Base-by-base conservation (phyloP, 1,140 invertebrate genomes). In the Trypoxylus dichotomus region DNA sequence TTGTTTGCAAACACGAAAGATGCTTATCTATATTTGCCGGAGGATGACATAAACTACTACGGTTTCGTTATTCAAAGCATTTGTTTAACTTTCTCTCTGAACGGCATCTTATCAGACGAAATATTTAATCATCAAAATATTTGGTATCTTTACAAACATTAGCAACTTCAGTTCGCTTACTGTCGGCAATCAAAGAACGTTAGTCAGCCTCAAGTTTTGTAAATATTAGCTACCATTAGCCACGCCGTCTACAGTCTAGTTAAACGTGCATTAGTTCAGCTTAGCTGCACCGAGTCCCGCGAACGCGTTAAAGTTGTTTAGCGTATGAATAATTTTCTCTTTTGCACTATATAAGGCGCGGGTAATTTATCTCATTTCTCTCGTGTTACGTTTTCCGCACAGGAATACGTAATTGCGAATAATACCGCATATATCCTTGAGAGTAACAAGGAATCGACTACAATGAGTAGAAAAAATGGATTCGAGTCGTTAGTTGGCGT, bases 391-490 rank as follows among this genome's bases (percentile, higher is more conserved):
- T 68, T 68, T 68, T 68, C 60, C 60, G 7, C 60, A 68, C 32
- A 68, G 24, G 60, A 68, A 68, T 27, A 29, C 25, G 27, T 11
- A 68, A 68, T 68, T 27, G 15, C 60, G 24, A 68, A 11, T 68
- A 68, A 29, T 68, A 68, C 19, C 13, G 13, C 60, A 68, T 21
- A 68, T 68, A 68, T 68, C 24, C 21, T 68, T 68, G 60, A 15
- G 60, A 68, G 7, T 68, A 68, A 68, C 25, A 24, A 29, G 27
- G 60, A 68, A 68, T 68, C 27, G 60, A 68, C 27, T 29, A 29
- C 27, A 68, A 68, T 68, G 47, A 54, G 47, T n/a, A 54, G 47
- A 54, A 54, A n/a, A 54, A 54, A 54, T 54, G 19, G 13, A 54
- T 54, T 54, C 2, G 2, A 54, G 24, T 68, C 60, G 60, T 68